Base-by-base conservation (phyloP, 2,888 invertebrate species). In the Gryllus longicercus region DNA sequence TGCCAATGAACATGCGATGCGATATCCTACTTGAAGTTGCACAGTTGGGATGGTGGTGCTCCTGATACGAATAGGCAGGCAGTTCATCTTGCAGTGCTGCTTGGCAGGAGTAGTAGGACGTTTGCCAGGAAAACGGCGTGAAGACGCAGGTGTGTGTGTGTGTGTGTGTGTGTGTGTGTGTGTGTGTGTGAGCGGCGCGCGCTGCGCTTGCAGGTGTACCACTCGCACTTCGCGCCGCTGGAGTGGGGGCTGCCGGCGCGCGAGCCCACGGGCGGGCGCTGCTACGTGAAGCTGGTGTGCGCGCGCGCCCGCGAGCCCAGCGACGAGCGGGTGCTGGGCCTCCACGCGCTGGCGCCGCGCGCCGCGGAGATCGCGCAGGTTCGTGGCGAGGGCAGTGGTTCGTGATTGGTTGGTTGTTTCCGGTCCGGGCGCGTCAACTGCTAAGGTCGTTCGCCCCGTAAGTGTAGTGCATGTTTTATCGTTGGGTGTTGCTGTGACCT, bases 221-320 rank as follows among this genome's bases (percentile, higher is more conserved):
- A 63, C n/a, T 63, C 63, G n/a, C 63, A 63, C n/a, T 63, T 63
- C 63, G 14, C 16, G 16, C 63, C 63, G 63, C 63, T 63, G 63
- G 63, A 63, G 63, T 63, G 63, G 63, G 63, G 16, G n/a, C 63
- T 63, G 63, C 63, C 63, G 16, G 63, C 63, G 14, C 63, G 63
- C 4, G 63, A 63, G n/a, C 63, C 63, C 16, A 14, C 63, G n/a
- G 63, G 63, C 16, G 63, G 63, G 3, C 63, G 63, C 3, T 63
- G 63, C 63, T 63, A 63, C 63, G 63, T 63, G 63, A 63, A 63
- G n/a, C n/a, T 63, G 63, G 63, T 63, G 63, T 63, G 63, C 63
- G 63, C 63, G 14, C 63, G 63, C 14, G 63, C 63, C 14, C 63
- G 16, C n/a, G 63, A 5, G 14, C n/a, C 63, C 14, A n/a, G 63